Evolutionary conservation across 2,797 vertebrate genomes (phyloP).

Genomic region (Fratercula arctica): DNA sequence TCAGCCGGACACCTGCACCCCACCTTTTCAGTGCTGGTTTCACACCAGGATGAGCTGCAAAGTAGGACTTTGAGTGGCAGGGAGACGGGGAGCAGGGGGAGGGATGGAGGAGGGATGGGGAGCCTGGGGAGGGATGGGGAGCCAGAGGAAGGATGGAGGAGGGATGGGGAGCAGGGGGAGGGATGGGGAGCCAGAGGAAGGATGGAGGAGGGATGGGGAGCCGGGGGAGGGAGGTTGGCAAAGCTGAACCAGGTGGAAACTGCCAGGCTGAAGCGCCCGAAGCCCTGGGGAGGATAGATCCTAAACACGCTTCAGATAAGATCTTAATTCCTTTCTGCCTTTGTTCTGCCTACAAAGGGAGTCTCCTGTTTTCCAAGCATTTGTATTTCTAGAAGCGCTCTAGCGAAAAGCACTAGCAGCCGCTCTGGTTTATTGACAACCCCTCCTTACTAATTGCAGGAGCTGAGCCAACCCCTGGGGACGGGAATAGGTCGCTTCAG

Average conservation of each 20-base stretch:
- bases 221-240: neutral
- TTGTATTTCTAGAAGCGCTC: neutral
- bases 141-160: too few relatives aligned
- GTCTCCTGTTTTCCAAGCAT: neutral
- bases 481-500: neutral
- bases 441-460: neutral
- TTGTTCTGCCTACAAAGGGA: conserved; percentile 30
- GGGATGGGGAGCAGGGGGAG: neutral
- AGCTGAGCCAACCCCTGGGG: neutral
- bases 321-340: neutral
- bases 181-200: too few relatives aligned
- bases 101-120: too few relatives aligned
- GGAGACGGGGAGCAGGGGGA: neutral
- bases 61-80: too few relatives aligned
- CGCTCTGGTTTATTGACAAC: neutral
- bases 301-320: neutral
- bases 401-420: neutral
- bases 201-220: neutral
- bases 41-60: neutral
- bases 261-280: neutral
- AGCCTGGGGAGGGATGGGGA: too few relatives aligned
- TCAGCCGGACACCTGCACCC: neutral
- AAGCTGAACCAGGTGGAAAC: neutral
- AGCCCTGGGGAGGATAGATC: neutral
- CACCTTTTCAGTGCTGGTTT: neutral